Conservation (phyloP, 2,113 vertebrate species). For the Bos taurus region ARS-UCD2.0 NC_037344.1:52003001-52003500, state of each 20-base stretch:
- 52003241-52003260: not conserved
- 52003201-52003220: not conserved
- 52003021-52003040: not conserved
- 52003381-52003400: not conserved
- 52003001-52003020: not conserved
- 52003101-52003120: not conserved
- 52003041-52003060: not conserved
- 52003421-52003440: not conserved
- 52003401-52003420: not conserved
- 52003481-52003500: not conserved
- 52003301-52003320: not conserved
- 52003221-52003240: not conserved
- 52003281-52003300: not conserved
- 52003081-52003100: accelerated
- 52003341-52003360: not conserved
- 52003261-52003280: not conserved
- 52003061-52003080: not conserved
- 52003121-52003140: not conserved
- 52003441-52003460: not conserved
- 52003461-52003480: not conserved
- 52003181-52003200: not conserved
- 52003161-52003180: not conserved
- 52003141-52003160: not conserved
- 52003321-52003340: not conserved
- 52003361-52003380: not conserved